Base-by-base conservation (phyloP, 2,888 invertebrate species). In the Auanema freiburgensis region DNA sequence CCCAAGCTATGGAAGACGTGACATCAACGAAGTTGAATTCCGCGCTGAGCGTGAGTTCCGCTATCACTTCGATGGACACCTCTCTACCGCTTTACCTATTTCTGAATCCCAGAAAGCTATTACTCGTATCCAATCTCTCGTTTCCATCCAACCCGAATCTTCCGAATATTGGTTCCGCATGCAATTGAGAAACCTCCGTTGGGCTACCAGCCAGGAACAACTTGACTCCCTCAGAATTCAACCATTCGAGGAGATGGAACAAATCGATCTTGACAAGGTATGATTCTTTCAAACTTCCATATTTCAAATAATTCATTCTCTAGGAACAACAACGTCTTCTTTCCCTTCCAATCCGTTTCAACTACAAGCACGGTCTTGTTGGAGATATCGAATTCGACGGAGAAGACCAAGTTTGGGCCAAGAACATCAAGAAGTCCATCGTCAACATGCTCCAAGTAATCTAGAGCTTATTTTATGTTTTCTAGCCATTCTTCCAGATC, bases 401-500 rank as follows among this genome's bases (percentile, higher is more conserved):
- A n/a, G n/a, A n/a, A n/a, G n/a, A n/a, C n/a, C n/a, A n/a, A n/a
- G 14, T 70, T 42, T 79, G 79, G 79, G 71, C 77, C 4, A 71
- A 71, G 65, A 80, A 80, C 71, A 74, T 79, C 71, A 81, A 81
- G 71, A 71, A 74, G 49, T 75, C 79, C 56, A 71, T 81, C 55
- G 59, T 81, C 67, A 80, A 77, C 69, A 73, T 79, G 76, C 66
- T 78, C 54, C 78, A 79, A 64, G 76, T 78, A 57, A 66, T 73
- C 58, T 59, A 24, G 57, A 41, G 23, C 40, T 12, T 11, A 51
- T 12, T 11, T 11, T 54, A 33, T 8, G 21, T 18, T 33, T 42
- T 55, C 61, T 61, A 52, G 33, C 51, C 40, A 33, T 44, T 16
- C 43, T 66, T n/a, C 14, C 8, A 14, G 49, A 21, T 42, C 44